These are phyloP conservation scores for Drosophila pandora DNA, from an alignment of 1,140 invertebrate genomes.

Conservation along the genomic window DNA sequence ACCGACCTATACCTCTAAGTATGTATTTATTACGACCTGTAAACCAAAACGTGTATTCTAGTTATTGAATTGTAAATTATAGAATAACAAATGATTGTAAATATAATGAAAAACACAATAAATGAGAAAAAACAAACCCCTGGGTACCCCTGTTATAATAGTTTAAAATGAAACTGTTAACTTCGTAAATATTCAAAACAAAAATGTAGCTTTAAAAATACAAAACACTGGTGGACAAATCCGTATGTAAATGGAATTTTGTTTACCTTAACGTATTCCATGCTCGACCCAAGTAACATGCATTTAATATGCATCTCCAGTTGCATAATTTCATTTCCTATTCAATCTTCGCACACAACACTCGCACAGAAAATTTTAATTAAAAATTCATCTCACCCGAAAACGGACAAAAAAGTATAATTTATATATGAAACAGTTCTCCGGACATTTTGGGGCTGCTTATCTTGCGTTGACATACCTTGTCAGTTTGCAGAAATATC, in stretches of 20 bases:
- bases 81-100: no score
- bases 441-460: constrained; percentile 51
- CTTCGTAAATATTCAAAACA: background rate
- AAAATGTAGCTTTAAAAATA: background rate
- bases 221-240: background rate
- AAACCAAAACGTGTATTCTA: background rate
- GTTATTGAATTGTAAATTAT: background rate
- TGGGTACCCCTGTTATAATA: no score
- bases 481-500: constrained; percentile 78
- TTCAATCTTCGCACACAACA: constrained; percentile 19
- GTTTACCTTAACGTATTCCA: background rate
- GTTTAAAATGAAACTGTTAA: background rate
- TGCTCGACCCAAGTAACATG: constrained; percentile 5
- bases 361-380: constrained; percentile 35
- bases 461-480: constrained; percentile 79
- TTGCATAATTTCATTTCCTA: constrained; percentile 11
- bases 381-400: constrained; percentile 38
- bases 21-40: background rate
- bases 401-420: constrained; percentile 33
- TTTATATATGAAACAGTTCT: constrained; percentile 35
- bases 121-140: no score
- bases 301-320: constrained; percentile 25
- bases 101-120: no score
- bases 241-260: background rate
- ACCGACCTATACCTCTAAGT: background rate